Base-by-base conservation (phyloP, 2,888 invertebrate species). In the Acanthosoma haemorrhoidale region DNA sequence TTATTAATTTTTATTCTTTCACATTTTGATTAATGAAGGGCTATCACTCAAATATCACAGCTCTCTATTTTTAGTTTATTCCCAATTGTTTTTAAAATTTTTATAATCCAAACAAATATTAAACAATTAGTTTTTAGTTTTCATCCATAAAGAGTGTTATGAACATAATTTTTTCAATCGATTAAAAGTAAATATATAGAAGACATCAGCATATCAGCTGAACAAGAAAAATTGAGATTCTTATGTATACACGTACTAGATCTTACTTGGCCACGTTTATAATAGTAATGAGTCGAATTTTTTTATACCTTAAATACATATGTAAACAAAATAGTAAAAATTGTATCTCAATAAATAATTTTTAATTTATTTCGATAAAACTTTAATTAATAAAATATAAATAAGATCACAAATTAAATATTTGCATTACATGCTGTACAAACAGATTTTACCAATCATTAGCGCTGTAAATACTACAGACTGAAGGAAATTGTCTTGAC, bases 301-400 rank as follows among this genome's bases (percentile, higher is more conserved):
- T 61, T 36, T 61, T 61, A 21, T 36, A 51, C 25, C 13, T 61
- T 36, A 61, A 5, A 61, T 38, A 32, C n/a, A 36, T 38, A 36
- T 61, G 36, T 38, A 61, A 61, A 41, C 16, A 41, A 41, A 41
- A 61, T 36, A 60, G 18, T 21, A 61, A 61, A 61, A 36, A n/a
- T n/a, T n/a, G n/a, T n/a, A n/a, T n/a, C n/a, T 29, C 51, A 51
- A 51, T 51, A 51, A 51, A 51, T 51, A 51, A 51, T 51, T 13
- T 25, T 25, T 25, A 2, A 18, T 36, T 61, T 32, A 34, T 34
- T 61, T 36, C 21, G 25, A 64, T 64, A 39, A n/a, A 25, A 39
- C 25, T 64, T 64, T 64, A 21, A 64, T 64, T 64, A 64, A 64
- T 64, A 64, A 64, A 64, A 64, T 21, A 34, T 61, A 36, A 38